Evolutionary conservation across 2,113 vertebrate genomes (phyloP).

Genomic region (Proteles cristata): DNA sequence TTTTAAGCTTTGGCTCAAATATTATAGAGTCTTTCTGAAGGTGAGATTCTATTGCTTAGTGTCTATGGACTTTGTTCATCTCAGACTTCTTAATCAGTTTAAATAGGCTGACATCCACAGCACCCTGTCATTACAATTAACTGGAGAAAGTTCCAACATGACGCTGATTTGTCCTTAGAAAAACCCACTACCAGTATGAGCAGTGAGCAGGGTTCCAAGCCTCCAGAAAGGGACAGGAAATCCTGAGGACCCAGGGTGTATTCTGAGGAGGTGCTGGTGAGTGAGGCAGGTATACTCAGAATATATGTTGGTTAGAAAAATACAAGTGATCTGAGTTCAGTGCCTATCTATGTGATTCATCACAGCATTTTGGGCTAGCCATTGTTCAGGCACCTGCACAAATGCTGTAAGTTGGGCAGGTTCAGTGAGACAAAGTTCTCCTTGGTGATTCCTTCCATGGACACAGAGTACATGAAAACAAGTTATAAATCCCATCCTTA

Average conservation of each 20-base stretch:
- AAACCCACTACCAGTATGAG: not conserved
- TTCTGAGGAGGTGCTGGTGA: not conserved
- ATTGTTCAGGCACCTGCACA: constrained; percentile 12
- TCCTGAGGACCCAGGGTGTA: not conserved
- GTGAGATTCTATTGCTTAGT: constrained; percentile 25
- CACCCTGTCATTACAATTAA: not conserved
- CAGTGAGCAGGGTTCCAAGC: not conserved
- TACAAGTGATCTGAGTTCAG: not conserved
- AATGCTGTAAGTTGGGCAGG: not conserved
- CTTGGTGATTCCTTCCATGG: not conserved
- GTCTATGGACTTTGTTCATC: not conserved
- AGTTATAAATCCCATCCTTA: not conserved
- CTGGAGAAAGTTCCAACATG: not conserved
- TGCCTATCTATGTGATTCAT: not conserved
- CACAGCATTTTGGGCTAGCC: not conserved
- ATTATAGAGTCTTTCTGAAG: not conserved
- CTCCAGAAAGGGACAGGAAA: not conserved
- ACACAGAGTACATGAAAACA: not conserved
- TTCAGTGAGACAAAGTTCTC: not conserved
- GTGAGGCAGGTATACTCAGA: not conserved
- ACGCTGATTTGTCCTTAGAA: constrained; percentile 41
- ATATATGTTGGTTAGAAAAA: not conserved
- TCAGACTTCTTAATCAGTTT: constrained; percentile 3
- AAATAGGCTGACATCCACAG: not conserved
- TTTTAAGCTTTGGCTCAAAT: constrained; percentile 14